A percentile compares a stretch with the other conserved stretches of the same genome.
These are phyloP conservation scores for Drosophila cardini DNA, from an alignment of 1,140 invertebrate species.

Conservation along the genomic window DNA sequence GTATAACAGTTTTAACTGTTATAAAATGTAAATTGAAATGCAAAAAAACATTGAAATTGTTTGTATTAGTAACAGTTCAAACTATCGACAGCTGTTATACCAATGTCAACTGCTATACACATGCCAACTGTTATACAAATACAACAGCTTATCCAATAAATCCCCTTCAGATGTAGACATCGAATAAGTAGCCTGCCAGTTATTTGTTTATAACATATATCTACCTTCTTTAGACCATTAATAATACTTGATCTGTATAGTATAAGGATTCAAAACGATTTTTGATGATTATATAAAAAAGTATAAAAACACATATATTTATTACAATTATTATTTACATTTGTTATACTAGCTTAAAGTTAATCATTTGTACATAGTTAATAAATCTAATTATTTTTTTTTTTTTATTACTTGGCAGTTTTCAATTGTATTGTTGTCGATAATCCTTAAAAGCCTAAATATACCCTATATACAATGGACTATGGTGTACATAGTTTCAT, in stretches of 20 bases:
- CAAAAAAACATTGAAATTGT: no score
- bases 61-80: no score
- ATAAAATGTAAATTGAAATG: no score
- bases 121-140: conserved; percentile 16
- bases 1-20: no score
- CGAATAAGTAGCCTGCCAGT: conserved; percentile 66
- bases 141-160: conserved; percentile 7
- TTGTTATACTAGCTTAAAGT: conserved; percentile 20
- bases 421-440: conserved; percentile 11
- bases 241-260: neutral
- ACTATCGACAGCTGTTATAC: neutral
- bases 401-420: conserved; percentile 1
- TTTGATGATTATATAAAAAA: conserved; percentile 4
- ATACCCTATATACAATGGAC: conserved; percentile 1
- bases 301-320: conserved; percentile 7
- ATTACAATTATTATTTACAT: conserved; percentile 23
- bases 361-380: conserved; percentile 24
- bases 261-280: conserved; percentile 7
- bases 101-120: neutral
- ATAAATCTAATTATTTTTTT: neutral
- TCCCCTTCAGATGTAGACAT: conserved; percentile 37
- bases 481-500: conserved; percentile 17
- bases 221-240: conserved; percentile 10
- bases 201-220: conserved; percentile 21
- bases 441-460: neutral